Conservation (phyloP, 2,113 vertebrate genomes). For the Entomyzon cyanotis region DNA sequence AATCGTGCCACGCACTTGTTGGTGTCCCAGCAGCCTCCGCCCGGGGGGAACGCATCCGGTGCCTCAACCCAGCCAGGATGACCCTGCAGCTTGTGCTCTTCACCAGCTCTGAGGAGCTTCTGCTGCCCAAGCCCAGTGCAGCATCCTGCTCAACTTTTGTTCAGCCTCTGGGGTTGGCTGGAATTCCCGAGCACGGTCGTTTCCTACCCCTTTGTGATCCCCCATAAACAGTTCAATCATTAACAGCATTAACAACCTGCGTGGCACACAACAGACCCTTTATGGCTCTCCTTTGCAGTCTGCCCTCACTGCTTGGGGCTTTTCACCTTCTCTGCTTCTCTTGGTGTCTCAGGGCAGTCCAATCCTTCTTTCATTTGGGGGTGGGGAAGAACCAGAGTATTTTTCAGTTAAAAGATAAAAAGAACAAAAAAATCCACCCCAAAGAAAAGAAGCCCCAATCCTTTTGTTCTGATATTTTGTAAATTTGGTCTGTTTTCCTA, state of each 20-base stretch:
- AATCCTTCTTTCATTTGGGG: conserved; percentile 18
- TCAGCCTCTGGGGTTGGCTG: not conserved
- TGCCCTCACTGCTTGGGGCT: not conserved
- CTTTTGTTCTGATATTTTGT: conserved; percentile 26
- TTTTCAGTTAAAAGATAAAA: conserved; percentile 17
- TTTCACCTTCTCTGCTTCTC: conserved; percentile 34
- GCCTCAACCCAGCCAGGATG: not conserved
- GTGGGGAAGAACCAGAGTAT: not conserved
- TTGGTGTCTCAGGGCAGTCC: not conserved
- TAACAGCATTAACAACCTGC: conserved; percentile 59
- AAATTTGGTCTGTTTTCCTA: not conserved
- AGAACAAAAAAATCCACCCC: not conserved
- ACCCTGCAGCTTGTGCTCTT: not conserved
- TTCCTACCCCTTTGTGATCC: conserved; percentile 32
- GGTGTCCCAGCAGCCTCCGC: not conserved
- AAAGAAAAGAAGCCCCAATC: not conserved
- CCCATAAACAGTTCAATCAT: conserved; percentile 53
- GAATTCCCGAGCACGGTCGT: not conserved
- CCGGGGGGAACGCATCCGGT: not conserved
- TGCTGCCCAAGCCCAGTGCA: not conserved
- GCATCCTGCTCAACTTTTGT: not conserved
- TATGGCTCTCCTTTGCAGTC: conserved; percentile 2
- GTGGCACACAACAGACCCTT: conserved; percentile 26
- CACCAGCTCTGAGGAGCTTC: not conserved
- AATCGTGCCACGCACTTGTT: not conserved